phyloP scores from a whole-genome alignment of 1,140 invertebrate genomes.

The Drosophila repletoides region DNA sequence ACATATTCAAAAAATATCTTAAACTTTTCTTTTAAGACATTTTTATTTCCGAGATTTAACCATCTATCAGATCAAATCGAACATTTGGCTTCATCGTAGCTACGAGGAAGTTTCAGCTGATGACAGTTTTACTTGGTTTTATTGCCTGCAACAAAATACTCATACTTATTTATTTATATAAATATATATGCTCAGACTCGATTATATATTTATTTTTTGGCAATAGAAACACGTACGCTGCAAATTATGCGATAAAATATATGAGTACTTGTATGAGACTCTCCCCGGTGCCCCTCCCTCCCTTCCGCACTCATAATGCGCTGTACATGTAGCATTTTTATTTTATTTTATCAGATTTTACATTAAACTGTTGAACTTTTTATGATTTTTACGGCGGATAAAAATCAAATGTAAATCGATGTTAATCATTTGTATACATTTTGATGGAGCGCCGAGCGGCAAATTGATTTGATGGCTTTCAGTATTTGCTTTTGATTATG shows the following conservation, averaged over 20 bases:
- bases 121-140: neutral
- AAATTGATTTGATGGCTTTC: slow-evolving; percentile 54
- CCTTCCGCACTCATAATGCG: slow-evolving; percentile 40
- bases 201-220: slow-evolving; percentile 25
- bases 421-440: slow-evolving; percentile 57
- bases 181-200: too few relatives aligned
- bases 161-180: slow-evolving; percentile 3
- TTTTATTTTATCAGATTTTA: slow-evolving; percentile 29
- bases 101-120: slow-evolving; percentile 9
- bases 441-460: slow-evolving; percentile 51
- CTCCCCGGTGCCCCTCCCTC: neutral
- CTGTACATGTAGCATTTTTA: slow-evolving; percentile 22
- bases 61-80: slow-evolving; percentile 10
- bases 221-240: slow-evolving; percentile 49
- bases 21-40: too few relatives aligned
- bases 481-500: slow-evolving; percentile 42
- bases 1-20: too few relatives aligned
- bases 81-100: slow-evolving; percentile 9
- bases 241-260: slow-evolving; percentile 77
- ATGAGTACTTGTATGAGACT: slow-evolving; percentile 26
- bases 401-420: slow-evolving; percentile 47
- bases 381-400: slow-evolving; percentile 24
- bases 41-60: neutral
- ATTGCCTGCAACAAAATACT: slow-evolving; percentile 8
- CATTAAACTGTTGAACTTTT: slow-evolving; percentile 39